These are phyloP conservation scores for Nemotelus pantherinus DNA, from an alignment of 2,888 invertebrate species.

Conservation along the genomic window DNA sequence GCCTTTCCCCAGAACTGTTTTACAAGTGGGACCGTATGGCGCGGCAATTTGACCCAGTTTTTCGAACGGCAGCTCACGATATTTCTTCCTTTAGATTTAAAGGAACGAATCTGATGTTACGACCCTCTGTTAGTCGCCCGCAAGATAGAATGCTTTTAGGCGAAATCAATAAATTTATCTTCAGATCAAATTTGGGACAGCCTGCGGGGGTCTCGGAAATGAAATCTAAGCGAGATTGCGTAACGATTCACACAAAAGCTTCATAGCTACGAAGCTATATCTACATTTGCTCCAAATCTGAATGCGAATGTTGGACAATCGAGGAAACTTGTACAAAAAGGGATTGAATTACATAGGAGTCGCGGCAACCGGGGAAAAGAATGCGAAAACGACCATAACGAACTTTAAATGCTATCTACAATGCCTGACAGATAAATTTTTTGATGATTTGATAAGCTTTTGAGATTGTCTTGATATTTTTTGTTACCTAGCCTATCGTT, in stretches of 20 bases:
- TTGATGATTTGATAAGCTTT: conserved; percentile 42
- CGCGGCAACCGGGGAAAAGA: neutral
- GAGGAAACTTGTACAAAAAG: conserved; percentile 6
- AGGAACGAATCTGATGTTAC: conserved; percentile 21
- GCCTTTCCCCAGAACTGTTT: too few species aligned
- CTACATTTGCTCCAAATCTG: neutral
- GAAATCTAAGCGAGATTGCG: conserved; percentile 42
- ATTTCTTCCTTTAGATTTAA: conserved; percentile 13
- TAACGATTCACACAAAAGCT: conserved; percentile 35
- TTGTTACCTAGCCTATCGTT: conserved; percentile 12
- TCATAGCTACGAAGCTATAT: conserved; percentile 11
- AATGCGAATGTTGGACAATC: conserved; percentile 9
- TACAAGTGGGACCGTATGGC: too few species aligned
- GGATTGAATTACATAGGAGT: neutral
- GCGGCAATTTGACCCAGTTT: too few species aligned
- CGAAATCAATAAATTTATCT: conserved; percentile 52
- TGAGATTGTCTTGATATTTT: conserved; percentile 26
- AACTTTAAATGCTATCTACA: conserved; percentile 34
- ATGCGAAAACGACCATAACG: conserved; percentile 3
- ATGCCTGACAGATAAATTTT: conserved; percentile 40
- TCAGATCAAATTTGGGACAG: conserved; percentile 51
- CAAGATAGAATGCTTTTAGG: conserved; percentile 45
- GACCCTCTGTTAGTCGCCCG: neutral
- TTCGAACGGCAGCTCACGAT: neutral
- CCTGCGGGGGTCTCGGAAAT: conserved; percentile 46